phyloP scores from a whole-genome alignment of 2,113 vertebrate genomes.

The Pterocles gutturalis region DNA sequence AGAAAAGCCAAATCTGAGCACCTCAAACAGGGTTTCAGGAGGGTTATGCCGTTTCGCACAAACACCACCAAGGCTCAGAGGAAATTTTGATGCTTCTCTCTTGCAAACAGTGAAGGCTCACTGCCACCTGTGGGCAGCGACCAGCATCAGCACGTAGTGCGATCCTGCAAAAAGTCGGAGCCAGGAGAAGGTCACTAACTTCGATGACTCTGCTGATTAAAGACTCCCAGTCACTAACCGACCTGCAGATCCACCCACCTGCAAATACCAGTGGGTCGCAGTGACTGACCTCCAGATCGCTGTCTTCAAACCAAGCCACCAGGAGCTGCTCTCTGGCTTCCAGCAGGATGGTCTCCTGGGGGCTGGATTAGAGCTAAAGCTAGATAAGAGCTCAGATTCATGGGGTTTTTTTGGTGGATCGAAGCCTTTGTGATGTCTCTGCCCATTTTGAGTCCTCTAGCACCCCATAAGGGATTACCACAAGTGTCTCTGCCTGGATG shows the following conservation, averaged over 20 bases:
- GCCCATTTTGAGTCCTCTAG: neutral
- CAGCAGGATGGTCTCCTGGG: accelerated
- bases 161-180: neutral
- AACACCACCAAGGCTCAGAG: accelerated
- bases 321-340: neutral
- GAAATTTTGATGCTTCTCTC: neutral
- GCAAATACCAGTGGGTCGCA: accelerated
- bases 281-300: accelerated
- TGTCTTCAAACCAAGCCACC: accelerated
- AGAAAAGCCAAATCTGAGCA: neutral
- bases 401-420: accelerated
- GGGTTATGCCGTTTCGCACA: accelerated
- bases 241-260: accelerated
- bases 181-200: accelerated
- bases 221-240: accelerated
- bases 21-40: neutral
- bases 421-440: neutral
- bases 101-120: slow-evolving; percentile 32
- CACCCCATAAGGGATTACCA: neutral
- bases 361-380: accelerated
- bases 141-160: neutral
- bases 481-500: neutral
- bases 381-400: no score
- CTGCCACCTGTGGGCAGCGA: slow-evolving; percentile 77
- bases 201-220: accelerated